Base-by-base conservation (phyloP, 2,797 vertebrate species). In the Acipenser oxyrinchus region DNA sequence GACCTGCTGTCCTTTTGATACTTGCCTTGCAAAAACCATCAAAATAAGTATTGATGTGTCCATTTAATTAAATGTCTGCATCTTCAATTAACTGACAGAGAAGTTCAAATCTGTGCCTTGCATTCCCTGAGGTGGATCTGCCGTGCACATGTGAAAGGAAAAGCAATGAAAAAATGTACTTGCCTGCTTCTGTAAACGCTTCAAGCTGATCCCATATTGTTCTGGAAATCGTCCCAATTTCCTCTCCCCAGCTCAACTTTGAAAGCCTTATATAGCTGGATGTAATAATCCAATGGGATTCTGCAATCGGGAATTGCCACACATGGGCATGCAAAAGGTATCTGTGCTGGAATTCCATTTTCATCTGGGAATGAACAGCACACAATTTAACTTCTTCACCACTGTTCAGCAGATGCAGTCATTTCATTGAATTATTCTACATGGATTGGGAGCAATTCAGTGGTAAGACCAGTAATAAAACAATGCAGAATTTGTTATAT, bases 1-100 rank as follows among this genome's bases (percentile, higher is more conserved):
- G 6, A 37, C 10, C 6, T 51, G 23, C 23, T 52, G 66, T 64
- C 77, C 69, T 77, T 77, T 74, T 65, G 64, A 67, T 50, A 53
- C 15, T 18, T 18, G 15, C 15, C 72, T 67, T 74, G 73, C 10
- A 48, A 37, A 50, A 37, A 37, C 23, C 37, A 52, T 8, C 10
- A 60, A 51, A 65, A 53, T 53, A 9, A 61, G 8, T 12, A 50
- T 55, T 48, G 48, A 37, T 48, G 8, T 51, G 49, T 64, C 55
- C 12, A 37, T 37, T 23, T 55, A 64, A 48, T 64, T 11, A 64
- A 10, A 51, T 48, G 15, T 48, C 23, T 48, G 64, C 52, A 8
- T 10, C 9, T 37, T 37, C 23, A 37, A 37, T 37, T 37, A 37
- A 37, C 23, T 37, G 23, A 37, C 23, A 37, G 4, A 37, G 23